phyloP scores from a whole-genome alignment of 2,113 vertebrate species.

The Romanogobio albipinnatus region DNA sequence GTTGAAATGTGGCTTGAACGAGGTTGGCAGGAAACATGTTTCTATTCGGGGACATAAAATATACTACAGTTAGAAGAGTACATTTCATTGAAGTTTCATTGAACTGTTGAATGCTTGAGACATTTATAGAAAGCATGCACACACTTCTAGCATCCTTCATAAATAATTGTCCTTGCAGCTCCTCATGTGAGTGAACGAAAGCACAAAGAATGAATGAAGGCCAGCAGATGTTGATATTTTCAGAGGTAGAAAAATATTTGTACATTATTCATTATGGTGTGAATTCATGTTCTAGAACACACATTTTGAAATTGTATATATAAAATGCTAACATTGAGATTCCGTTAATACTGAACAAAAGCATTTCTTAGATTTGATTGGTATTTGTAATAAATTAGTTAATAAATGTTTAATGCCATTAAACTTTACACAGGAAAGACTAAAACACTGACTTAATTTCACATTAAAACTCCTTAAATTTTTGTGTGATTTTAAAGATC shows the following conservation, averaged over 20 bases:
- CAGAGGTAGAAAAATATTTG: not conserved
- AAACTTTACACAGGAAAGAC: too few species aligned
- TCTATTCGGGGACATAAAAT: constrained; percentile 71
- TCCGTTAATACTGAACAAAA: too few species aligned
- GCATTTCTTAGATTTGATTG: too few species aligned
- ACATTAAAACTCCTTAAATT: too few species aligned
- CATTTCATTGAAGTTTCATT: not conserved
- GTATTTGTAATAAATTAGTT: too few species aligned
- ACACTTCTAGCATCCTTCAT: not conserved
- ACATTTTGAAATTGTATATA: too few species aligned
- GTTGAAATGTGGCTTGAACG: constrained; percentile 97
- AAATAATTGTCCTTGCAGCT: too few species aligned
- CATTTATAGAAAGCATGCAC: not conserved
- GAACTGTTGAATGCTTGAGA: not conserved
- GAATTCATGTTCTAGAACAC: not conserved
- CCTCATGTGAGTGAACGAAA: not conserved
- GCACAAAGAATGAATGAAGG: not conserved
- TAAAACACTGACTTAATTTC: too few species aligned
- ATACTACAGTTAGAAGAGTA: not conserved
- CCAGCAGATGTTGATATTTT: not conserved
- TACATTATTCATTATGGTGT: not conserved
- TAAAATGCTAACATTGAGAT: too few species aligned
- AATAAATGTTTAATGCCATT: too few species aligned
- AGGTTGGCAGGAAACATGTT: constrained; percentile 98
- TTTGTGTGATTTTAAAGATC: too few species aligned